Evolutionary conservation across 64 coral and sea anemone genomes (phyloP).

Genomic region (Actinia tenebrosa): DNA sequence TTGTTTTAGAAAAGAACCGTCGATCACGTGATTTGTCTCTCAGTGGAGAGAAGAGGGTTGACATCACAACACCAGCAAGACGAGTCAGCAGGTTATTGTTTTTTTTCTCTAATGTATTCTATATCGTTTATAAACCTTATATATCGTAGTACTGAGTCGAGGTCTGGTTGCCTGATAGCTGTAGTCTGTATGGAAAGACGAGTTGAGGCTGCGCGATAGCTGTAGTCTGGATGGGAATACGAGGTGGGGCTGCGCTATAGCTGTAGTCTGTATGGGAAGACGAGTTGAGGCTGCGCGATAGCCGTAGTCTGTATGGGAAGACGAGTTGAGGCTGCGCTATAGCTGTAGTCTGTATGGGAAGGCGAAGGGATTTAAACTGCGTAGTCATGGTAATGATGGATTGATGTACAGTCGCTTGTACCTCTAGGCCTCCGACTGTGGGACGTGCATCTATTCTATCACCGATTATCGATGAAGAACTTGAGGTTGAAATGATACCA

Average conservation of each 20-base stretch:
- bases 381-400: neutral
- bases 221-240: neutral
- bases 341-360: neutral
- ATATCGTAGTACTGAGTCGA: too few species aligned
- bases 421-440: neutral
- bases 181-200: neutral
- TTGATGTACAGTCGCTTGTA: neutral
- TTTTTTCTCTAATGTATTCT: too few species aligned
- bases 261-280: neutral
- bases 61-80: neutral
- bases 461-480: conserved; percentile 20
- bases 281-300: neutral
- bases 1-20: neutral
- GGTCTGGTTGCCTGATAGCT: too few species aligned
- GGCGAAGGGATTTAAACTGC: neutral
- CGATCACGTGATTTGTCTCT: conserved; percentile 21
- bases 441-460: neutral
- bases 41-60: neutral
- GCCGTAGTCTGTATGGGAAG: neutral
- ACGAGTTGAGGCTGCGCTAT: neutral
- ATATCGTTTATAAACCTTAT: too few species aligned
- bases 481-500: neutral
- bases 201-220: neutral
- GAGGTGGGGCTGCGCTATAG: neutral
- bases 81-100: neutral